Base-by-base conservation (phyloP, 1,140 invertebrate species). In the Drosophila ironensis region DNA sequence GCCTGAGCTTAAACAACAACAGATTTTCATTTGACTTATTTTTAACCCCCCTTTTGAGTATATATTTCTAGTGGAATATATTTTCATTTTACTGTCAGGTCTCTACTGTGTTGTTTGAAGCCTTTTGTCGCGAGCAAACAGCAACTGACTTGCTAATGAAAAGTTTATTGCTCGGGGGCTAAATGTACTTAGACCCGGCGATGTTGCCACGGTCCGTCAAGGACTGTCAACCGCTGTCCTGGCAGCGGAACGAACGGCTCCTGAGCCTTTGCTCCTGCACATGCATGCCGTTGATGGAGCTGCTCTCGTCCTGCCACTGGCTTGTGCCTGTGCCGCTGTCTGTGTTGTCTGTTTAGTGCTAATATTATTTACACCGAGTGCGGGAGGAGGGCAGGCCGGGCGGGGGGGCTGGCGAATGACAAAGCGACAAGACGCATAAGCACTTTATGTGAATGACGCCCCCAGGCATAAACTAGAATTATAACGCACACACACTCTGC, bases 381-480 rank as follows among this genome's bases (percentile, higher is more conserved):
- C 6, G 9, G 22, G 11, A 37, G 4, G n/a, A 12, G 30, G 28
- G 3, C 25, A 27, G n/a, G n/a, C 25, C 25, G 5, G 25, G 1
- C 51, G 14, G 20, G 28, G 22, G 9, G 16, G 7, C 16, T 4
- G 11, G 17, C 59, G 70, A 53, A 67, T 76, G 66, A 81, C 61
- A 72, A 42, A 61, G 73, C 63, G 56, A 75, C 67, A 72, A 81
- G 64, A 73, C 80, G 64, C 57, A 84, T 52, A 73, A 77, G 80
- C 78, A 84, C 74, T 86, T 84, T 86, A 84, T 84, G 78, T 71
- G 73, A 78, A 86, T 74, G 78, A 74, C 64, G 80, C 69, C 78
- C 78, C 42, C 48, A 67, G 69, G 78, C 78, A 86, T 86, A 82
- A 84, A 78, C 63, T 66, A 40, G 57, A 66, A 86, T 78, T 84